Percentiles rank a stretch among this genome's conserved stretches.
phyloP scores from a whole-genome alignment of 2,888 invertebrate species.

The Calliopum simillimum region DNA sequence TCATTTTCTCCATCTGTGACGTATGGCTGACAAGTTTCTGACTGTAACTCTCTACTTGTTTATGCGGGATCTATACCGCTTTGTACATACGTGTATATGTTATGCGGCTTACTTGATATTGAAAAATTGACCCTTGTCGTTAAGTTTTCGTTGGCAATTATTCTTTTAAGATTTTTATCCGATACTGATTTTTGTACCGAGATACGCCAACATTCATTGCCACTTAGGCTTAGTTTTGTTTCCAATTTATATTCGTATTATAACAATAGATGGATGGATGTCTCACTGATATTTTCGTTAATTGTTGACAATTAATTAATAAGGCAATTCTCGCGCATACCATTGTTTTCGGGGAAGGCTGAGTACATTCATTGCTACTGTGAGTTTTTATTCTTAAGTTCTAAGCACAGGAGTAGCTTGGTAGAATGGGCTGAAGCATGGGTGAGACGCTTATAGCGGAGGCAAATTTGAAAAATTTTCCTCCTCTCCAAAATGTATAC shows the following conservation, averaged over 20 bases:
- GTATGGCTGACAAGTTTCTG: background rate
- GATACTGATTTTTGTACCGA: constrained; percentile 56
- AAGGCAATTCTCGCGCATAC: background rate
- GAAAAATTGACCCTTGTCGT: constrained; percentile 23
- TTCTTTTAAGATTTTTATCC: constrained; percentile 48
- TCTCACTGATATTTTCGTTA: constrained; percentile 7
- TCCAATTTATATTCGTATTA: background rate
- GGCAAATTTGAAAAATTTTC: too few species aligned
- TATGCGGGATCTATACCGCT: constrained; percentile 1
- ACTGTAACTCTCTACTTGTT: background rate
- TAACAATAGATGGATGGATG: background rate
- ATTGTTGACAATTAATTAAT: constrained; percentile 27
- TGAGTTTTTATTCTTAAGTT: too few species aligned
- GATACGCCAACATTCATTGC: constrained; percentile 59
- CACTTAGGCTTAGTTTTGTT: constrained; percentile 49
- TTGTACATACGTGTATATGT: background rate
- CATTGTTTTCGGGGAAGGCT: too few species aligned
- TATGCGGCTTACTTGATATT: background rate
- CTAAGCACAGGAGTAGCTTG: too few species aligned
- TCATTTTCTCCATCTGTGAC: background rate
- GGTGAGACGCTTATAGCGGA: too few species aligned
- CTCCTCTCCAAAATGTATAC: too few species aligned
- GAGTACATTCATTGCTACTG: too few species aligned
- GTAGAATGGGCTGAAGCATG: too few species aligned
- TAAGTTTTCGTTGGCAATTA: constrained; percentile 36